Percentiles rank a stretch among this genome's conserved stretches.
Conservation (phyloP, 2,113 vertebrate genomes). For the Clarias macrocephalus region DNA sequence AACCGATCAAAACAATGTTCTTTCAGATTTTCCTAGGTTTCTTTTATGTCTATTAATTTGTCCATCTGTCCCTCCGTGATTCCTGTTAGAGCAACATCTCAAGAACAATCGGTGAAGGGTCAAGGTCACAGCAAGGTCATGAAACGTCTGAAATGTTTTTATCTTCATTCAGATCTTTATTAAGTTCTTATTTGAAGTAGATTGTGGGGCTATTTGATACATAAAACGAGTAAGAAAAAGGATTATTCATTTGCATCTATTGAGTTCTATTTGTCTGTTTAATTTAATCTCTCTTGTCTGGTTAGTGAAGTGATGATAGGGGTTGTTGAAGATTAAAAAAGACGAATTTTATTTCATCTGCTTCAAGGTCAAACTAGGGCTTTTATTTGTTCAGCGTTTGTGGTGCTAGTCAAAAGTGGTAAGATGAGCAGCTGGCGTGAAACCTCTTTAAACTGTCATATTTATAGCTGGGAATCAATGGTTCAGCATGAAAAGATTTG, state of each 20-base stretch:
- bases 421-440: neutral
- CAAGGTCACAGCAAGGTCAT: neutral
- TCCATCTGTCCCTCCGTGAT: neutral
- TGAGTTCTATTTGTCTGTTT: neutral
- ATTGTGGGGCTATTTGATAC: neutral
- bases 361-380: neutral
- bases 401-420: neutral
- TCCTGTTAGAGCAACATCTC: neutral
- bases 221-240: neutral
- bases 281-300: neutral
- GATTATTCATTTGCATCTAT: neutral
- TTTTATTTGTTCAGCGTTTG: neutral
- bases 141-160: neutral
- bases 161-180: neutral
- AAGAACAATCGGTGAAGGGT: neutral
- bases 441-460: neutral
- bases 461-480: neutral
- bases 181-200: neutral
- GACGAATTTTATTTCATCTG: neutral
- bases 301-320: neutral
- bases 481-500: neutral
- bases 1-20: neutral
- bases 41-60: neutral
- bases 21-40: neutral
- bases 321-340: neutral